Evolutionary conservation across 2,113 vertebrate species (phyloP), one percentile per base, ranked within the genome.

Genomic region (Myrmecophaga tridactyla): DNA sequence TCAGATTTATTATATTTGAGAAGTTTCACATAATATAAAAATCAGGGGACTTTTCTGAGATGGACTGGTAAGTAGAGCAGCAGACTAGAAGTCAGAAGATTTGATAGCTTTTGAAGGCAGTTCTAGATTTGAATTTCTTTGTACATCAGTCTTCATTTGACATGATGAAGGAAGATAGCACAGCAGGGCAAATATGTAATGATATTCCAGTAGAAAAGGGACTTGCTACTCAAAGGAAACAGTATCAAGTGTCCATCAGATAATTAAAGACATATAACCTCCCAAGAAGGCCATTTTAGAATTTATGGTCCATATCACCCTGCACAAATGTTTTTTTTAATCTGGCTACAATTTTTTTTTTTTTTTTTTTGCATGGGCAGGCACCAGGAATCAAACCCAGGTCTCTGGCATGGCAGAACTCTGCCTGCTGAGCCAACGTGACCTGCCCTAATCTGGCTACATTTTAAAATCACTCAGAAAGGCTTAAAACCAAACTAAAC

Each of bases 401-500:
- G n/a, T n/a, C n/a, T n/a, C n/a, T n/a, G n/a, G n/a, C n/a, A n/a
- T n/a, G n/a, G n/a, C n/a, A n/a, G n/a, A n/a, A n/a, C n/a, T n/a
- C n/a, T n/a, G n/a, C n/a, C n/a, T n/a, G n/a, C n/a, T n/a, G n/a
- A n/a, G n/a, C n/a, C n/a, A n/a, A n/a, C n/a, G n/a, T n/a, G n/a
- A n/a, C n/a, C n/a, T n/a, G n/a, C n/a, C n/a, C n/a, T n/a, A n/a
- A n/a, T n/a, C n/a, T n/a, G n/a, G n/a, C 51, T 76, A 43, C 9
- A 67, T 6, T 92, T 95, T 39, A 88, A 96, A 94, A 94, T 81
- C 82, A 85, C 51, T 34, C 51, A 83, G 67, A 60, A 31, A 94
- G 41, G 72, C 15, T 56, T 84, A 86, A 91, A 76, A 60, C 34
- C 75, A 87, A 89, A 9, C 20, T 73, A 85, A 78, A 67, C 63